Base-by-base conservation (phyloP, 2,113 vertebrate species). In the Crocuta crocuta region DNA sequence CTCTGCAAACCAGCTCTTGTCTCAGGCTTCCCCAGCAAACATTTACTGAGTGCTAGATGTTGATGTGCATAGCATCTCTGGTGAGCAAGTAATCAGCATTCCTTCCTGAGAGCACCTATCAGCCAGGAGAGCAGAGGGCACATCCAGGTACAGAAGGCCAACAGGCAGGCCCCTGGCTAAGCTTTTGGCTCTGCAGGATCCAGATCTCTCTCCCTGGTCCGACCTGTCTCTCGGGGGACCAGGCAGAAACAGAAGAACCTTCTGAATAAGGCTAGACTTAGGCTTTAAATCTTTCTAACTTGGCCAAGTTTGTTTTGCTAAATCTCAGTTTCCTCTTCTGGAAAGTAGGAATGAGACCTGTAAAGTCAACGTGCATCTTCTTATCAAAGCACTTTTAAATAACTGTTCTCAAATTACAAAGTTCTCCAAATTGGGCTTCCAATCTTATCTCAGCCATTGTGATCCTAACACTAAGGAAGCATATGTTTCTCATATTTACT, bases 61-160 rank as follows among this genome's bases (percentile, higher is more conserved):
- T 74, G 70, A 85, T n/a, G 81, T 66, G 76, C 68, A 1, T 19
- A 93, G 89, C 21, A 82, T 76, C 84, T 80, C 88, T 63, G 83
- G 85, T 85, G 89, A 96, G 84, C 68, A 1, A 19, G 74, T 55
- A 68, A 85, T 94, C 74, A 92, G 92, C 24, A 88, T 80, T 87
- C 86, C 87, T 73, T 78, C 74, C 4, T 48, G 84, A 43, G 68
- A 97, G 90, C 83, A 45, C 28, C 88, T 90, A 76, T 74, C 89
- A 83, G 90, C 21, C 80, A 73, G 63, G 86, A 81, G 79, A 93
- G 97, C 76, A 94, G 91, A 95, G 91, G 76, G 70, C 85, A 96
- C 35, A 92, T 83, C 35, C 95, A 96, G 92, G 80, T 68, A 86
- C 86, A 96, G 94, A 90, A 19, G 66, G 94, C 48, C 65, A 39